Percentiles rank a stretch among this genome's conserved stretches.
These are phyloP conservation scores for Gallinago jamesoni DNA, from an alignment of 2,113 vertebrate genomes.

Conservation along the genomic window DNA sequence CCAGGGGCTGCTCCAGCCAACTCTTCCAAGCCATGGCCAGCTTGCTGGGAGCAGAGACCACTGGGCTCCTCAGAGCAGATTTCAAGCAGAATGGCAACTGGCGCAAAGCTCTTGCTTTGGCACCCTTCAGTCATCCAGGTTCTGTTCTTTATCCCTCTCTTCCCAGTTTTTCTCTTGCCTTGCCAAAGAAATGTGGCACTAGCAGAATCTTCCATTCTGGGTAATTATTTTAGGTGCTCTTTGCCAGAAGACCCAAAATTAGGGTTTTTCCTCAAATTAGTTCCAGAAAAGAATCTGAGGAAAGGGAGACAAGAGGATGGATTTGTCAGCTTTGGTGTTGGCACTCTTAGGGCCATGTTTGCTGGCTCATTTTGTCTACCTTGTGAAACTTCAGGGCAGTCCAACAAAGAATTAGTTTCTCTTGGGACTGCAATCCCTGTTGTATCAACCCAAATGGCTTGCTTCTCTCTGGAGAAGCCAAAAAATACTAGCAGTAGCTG, in stretches of 20 bases:
- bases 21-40: constrained; percentile 39
- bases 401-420: background rate
- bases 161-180: constrained; percentile 46
- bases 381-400: constrained; percentile 1
- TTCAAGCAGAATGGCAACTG: constrained; percentile 57
- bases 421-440: background rate
- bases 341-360: background rate
- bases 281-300: constrained; percentile 44
- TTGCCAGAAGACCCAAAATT: constrained; percentile 50
- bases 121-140: constrained; percentile 52
- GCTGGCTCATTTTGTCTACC: constrained; percentile 31
- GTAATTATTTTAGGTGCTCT: constrained; percentile 35
- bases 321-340: constrained; percentile 56
- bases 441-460: background rate
- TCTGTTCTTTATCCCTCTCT: constrained; percentile 63
- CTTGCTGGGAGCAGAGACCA: constrained; percentile 43
- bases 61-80: constrained; percentile 40
- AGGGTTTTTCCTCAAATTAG: constrained; percentile 25
- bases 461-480: background rate
- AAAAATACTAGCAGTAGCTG: background rate
- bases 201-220: constrained; percentile 57
- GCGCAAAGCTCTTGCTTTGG: constrained; percentile 23
- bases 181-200: constrained; percentile 55
- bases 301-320: constrained; percentile 35
- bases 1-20: constrained; percentile 27